phyloP scores from a whole-genome alignment of 2,888 invertebrate species.

The Arrhopalites spinosus region DNA sequence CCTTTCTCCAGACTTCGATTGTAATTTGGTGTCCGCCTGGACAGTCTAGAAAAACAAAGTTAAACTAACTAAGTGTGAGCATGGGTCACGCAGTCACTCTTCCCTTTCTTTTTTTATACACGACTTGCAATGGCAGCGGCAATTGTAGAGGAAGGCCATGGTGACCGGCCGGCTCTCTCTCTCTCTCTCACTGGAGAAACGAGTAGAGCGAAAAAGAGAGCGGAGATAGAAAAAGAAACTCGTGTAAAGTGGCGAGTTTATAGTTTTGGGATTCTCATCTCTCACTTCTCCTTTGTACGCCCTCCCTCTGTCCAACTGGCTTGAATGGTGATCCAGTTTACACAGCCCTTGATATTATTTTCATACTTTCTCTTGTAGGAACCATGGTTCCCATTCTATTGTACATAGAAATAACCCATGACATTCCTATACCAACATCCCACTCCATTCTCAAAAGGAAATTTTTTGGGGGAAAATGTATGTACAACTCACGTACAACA shows the following conservation, averaged over 20 bases:
- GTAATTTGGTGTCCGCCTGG: conserved; percentile 30
- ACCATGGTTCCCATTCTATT: too few relatives aligned
- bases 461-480: too few relatives aligned
- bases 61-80: conserved; percentile 6
- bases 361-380: neutral
- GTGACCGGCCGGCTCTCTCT: neutral
- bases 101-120: neutral
- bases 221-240: neutral
- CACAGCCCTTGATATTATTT: neutral
- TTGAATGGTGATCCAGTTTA: conserved; percentile 6
- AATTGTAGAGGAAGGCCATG: neutral
- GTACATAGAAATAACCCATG: too few relatives aligned
- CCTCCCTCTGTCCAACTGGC: neutral
- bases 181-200: neutral
- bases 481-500: too few relatives aligned
- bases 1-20: neutral
- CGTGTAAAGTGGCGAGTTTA: conserved; percentile 33
- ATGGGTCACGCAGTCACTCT: neutral
- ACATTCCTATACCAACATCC: too few relatives aligned
- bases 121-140: too few relatives aligned
- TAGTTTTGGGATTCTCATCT: conserved; percentile 25
- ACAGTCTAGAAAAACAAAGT: conserved; percentile 26
- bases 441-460: too few relatives aligned
- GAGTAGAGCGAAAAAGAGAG: neutral
- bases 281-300: neutral